These are phyloP conservation scores for Diceros bicornis DNA, from an alignment of 2,797 vertebrate genomes.

Conservation along the genomic window DNA sequence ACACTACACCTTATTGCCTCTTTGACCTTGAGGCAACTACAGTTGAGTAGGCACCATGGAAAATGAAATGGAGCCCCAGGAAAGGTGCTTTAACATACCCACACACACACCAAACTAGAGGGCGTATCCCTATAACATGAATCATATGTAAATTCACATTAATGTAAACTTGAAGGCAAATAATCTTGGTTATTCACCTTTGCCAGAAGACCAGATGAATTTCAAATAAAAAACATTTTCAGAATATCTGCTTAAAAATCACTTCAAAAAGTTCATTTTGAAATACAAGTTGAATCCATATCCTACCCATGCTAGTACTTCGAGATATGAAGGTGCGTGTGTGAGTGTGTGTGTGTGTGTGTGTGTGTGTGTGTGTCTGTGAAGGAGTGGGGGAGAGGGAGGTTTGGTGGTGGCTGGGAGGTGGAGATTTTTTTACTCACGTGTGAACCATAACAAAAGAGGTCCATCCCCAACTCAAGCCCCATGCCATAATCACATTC, in stretches of 20 bases:
- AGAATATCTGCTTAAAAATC: not conserved
- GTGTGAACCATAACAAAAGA: constrained; percentile 97
- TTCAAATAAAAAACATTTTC: constrained; percentile 11
- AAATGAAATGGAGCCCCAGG: not conserved
- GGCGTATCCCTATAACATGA: not conserved
- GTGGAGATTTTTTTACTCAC: constrained; percentile 90
- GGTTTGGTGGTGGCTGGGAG: not conserved
- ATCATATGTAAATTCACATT: not conserved
- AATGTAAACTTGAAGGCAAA: not conserved
- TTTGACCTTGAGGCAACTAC: not conserved
- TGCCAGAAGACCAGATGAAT: not conserved
- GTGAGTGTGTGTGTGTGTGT: too few species aligned
- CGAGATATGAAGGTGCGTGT: not conserved
- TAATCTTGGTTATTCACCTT: not conserved
- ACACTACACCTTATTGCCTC: not conserved
- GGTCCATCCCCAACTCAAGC: constrained; percentile 96
- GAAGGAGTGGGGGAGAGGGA: rapidly evolving
- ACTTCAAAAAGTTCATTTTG: constrained; percentile 27
- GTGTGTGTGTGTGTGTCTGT: rapidly evolving
- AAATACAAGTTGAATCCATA: not conserved
- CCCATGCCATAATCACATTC: constrained; percentile 99
- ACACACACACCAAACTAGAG: not conserved
- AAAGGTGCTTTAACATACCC: not conserved
- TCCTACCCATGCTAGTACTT: not conserved
- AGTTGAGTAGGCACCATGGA: not conserved